Base-by-base conservation (phyloP, 2,113 vertebrate genomes). In the Struthidea cinerea region DNA sequence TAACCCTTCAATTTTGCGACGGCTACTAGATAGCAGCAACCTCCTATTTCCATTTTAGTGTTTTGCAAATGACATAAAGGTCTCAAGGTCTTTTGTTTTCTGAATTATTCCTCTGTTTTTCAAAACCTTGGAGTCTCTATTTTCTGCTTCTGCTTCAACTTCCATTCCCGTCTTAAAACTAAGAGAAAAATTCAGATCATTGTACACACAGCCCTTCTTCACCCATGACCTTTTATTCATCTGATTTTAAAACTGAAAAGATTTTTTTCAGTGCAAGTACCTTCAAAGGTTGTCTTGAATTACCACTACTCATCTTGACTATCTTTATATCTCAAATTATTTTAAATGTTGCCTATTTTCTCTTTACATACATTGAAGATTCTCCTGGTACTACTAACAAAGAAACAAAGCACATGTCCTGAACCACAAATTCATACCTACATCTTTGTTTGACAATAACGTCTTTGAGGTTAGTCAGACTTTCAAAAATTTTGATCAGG, bases 41-140 rank as follows among this genome's bases (percentile, higher is more conserved):
- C 55, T 91, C 41, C 33, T 88, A 55, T 94, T 97, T 89, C 64
- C 75, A 56, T 95, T 94, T 87, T 60, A 86, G 81, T 65, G 13
- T 23, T 78, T 46, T 13, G 30, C 42, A 89, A 86, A 73, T 85
- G 63, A 57, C 71, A 73, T n/a, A 82, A 79, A 55, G 46, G 59
- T 73, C 65, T 81, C 12, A 73, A 93, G 59, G 79, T 74, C 33
- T 79, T 90, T 8, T 41, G 7, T 64, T 93, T 91, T 60, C 60
- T 76, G 73, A 84, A 74, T 94, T 55, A 73, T 82, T 92, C 42
- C 44, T 67, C 41, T 77, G 39, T 93, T 97, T 92, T 81, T 70
- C 23, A 78, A 74, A 96, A 90, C 19, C 2, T 7, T 22, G 9
- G 6, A 77, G 44, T 19, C 22, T 88, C 33, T 77, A 65, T 74